Evolutionary conservation across 1,140 invertebrate genomes (phyloP).

Genomic region (Bombyx mandarina): DNA sequence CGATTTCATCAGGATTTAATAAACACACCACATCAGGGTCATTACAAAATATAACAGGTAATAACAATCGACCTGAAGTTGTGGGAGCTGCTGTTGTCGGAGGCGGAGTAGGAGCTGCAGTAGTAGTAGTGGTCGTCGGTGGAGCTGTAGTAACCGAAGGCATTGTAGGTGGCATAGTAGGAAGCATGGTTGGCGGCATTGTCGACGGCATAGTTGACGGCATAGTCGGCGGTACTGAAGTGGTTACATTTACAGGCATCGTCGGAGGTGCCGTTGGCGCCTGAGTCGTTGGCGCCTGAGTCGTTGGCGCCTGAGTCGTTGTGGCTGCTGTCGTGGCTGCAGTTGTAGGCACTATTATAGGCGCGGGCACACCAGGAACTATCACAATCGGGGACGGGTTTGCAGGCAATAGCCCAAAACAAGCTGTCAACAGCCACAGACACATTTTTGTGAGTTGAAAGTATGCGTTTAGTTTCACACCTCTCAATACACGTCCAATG

Average conservation of each 20-base stretch:
- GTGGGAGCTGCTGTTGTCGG: conserved; percentile 14
- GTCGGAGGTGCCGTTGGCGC: conserved; percentile 6
- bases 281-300: conserved; percentile 18
- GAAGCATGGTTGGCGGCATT: conserved; percentile 2
- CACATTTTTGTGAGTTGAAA: conserved; percentile 36
- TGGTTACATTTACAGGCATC: conserved; percentile 2
- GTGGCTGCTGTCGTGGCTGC: conserved; percentile 26
- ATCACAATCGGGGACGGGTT: conserved; percentile 43
- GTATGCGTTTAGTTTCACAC: too few species aligned
- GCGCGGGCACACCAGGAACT: conserved; percentile 34
- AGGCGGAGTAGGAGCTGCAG: conserved; percentile 9
- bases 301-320: conserved; percentile 12
- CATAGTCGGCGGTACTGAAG: conserved; percentile 13
- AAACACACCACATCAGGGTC: conserved; percentile 50
- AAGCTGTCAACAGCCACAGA: conserved; percentile 65
- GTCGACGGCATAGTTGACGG: conserved; percentile 1
- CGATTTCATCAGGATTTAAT: conserved; percentile 52
- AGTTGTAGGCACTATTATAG: conserved; percentile 39
- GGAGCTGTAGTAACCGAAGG: conserved; percentile 7
- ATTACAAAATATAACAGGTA: conserved; percentile 47
- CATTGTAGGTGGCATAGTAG: conserved; percentile 5
- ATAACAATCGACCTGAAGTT: conserved; percentile 30
- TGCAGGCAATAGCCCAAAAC: conserved; percentile 49
- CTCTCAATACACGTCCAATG: too few species aligned
- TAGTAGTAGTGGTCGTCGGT: not conserved